phyloP scores from a whole-genome alignment of 2,797 vertebrate species.

The Bradypodion ventrale region DNA sequence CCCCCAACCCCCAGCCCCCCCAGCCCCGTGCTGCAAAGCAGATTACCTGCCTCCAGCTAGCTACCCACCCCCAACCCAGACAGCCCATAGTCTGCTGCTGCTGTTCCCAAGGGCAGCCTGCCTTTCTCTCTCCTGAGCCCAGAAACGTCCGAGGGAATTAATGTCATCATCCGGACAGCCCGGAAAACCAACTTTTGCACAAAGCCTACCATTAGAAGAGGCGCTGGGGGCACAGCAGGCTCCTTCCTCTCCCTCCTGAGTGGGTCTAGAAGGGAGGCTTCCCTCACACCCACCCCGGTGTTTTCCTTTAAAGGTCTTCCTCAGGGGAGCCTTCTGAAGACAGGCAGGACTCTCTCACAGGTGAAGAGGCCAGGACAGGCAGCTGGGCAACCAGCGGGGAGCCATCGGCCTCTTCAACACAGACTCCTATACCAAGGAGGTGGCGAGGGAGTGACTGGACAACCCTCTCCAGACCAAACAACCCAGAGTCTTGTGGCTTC shows the following conservation, averaged over 20 bases:
- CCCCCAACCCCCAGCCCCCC: too few species aligned
- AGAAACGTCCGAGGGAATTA: too few species aligned
- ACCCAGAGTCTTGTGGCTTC: too few species aligned
- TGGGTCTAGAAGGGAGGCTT: not conserved
- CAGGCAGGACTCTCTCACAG: not conserved
- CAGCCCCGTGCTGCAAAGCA: too few species aligned
- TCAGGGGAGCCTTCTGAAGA: not conserved
- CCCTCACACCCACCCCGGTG: too few species aligned
- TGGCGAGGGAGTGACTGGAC: too few species aligned
- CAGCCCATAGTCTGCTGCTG: too few species aligned
- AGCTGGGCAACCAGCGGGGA: too few species aligned
- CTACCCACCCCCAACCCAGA: not conserved
- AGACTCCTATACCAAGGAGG: not conserved
- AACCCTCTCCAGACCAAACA: too few species aligned
- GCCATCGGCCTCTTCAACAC: not conserved
- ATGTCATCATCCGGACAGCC: not conserved
- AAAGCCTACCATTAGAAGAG: not conserved
- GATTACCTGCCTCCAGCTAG: not conserved
- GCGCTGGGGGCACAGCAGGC: too few species aligned
- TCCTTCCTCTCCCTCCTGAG: not conserved
- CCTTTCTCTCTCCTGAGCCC: not conserved
- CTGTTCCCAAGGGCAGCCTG: not conserved
- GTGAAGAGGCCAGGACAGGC: too few species aligned
- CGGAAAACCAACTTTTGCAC: not conserved
- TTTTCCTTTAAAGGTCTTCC: not conserved